Conservation (phyloP, 2,113 vertebrate species). For the Puffinus mauretanicus region DNA sequence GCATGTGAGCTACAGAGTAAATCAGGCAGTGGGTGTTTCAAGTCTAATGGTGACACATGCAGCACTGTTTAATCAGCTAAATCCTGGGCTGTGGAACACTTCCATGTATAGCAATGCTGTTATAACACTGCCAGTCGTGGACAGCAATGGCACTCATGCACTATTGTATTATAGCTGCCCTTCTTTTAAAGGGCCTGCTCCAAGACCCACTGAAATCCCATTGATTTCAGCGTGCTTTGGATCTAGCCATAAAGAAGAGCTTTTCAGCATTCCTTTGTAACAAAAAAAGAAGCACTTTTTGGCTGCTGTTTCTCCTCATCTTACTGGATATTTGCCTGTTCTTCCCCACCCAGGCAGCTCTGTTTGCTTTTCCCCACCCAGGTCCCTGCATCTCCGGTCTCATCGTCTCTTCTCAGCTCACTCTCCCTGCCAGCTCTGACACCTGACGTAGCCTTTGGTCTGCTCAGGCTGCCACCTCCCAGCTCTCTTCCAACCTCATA, state of each 20-base stretch:
- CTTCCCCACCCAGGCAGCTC: slow-evolving; percentile 41
- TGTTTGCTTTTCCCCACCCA: slow-evolving; percentile 45
- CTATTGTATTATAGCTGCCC: neutral
- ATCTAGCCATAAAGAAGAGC: neutral
- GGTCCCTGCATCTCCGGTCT: neutral
- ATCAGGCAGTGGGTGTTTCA: slow-evolving; percentile 16
- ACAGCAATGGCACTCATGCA: slow-evolving; percentile 13
- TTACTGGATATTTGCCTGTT: slow-evolving; percentile 26
- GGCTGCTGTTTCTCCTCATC: slow-evolving; percentile 20
- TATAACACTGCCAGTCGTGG: neutral
- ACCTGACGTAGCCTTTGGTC: slow-evolving; percentile 20
- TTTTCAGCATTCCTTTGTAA: slow-evolving; percentile 33
- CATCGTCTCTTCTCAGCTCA: neutral
- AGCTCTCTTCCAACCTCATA: neutral
- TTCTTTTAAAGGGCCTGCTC: neutral
- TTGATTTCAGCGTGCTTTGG: neutral
- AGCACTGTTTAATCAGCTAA: slow-evolving; percentile 59
- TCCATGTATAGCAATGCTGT: slow-evolving; percentile 63
- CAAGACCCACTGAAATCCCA: neutral
- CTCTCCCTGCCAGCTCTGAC: neutral
- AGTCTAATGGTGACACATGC: slow-evolving; percentile 13
- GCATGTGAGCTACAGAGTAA: slow-evolving; percentile 36
- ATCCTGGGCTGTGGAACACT: slow-evolving; percentile 53
- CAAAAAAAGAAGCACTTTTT: slow-evolving; percentile 19
- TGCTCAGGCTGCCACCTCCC: neutral